Base-by-base conservation (phyloP, 2,113 vertebrate species). In the Plectropomus leopardus region DNA sequence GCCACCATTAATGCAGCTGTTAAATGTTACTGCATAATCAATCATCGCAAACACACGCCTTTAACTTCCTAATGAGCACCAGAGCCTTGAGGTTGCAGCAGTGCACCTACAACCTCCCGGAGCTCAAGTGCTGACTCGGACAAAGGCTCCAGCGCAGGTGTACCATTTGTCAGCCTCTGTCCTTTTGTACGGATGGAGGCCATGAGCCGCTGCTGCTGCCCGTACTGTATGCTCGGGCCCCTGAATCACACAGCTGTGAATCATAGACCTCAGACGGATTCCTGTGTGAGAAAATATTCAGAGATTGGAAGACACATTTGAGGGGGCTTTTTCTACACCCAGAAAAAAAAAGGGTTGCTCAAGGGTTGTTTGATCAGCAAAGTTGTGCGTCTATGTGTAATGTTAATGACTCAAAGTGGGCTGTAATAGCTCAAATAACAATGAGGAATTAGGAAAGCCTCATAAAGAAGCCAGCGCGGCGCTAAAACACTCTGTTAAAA, bases 241-340 rank as follows among this genome's bases (percentile, higher is more conserved):
- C 85, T 86, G 89, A 86, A 77, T 85, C 86, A 86, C 82, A 40
- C 67, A 54, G 67, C 76, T 3, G 76, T 87, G 87, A 88, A 85
- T 88, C 87, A 89, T 19, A 72, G 72, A 89, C 88, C 82, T 86
- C 86, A 87, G 83, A 90, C 61, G 17, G 75, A 90, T 90, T 86
- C 82, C 71, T 80, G 80, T 26, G 61, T 84, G 17, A 82, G 82
- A 66, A 72, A 85, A 77, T 58, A 84, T 86, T 82, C 79, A 71
- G 58, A 67, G 48, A 72, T 55, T 75, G 81, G 74, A 78, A 55
- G 71, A 81, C 42, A 32, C 65, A 23, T 80, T 82, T 4, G 5
- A 23, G 30, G 75, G 63, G 78, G 26, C 8, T 70, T 82, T 7
- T 72, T 82, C 63, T 61, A 44, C 70, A 48, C 61, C 63, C 54